Base-by-base conservation (phyloP, 2,797 vertebrate species). In the Sarcophilus harrisii region DNA sequence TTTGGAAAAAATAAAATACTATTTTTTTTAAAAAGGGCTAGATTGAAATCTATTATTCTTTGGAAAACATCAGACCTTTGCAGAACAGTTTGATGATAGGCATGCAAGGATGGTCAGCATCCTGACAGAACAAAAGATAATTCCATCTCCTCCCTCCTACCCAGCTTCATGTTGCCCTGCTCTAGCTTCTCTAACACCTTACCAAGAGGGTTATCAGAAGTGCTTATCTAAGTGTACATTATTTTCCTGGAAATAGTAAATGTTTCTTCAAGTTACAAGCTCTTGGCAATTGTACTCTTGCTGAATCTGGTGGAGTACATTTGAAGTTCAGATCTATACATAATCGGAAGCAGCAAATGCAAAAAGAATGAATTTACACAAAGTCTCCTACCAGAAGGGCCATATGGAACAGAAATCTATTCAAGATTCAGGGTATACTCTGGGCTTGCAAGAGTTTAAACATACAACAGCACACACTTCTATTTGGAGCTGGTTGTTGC, bases 131-230 rank as follows among this genome's bases (percentile, higher is more conserved):
- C 99, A 99, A 98, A 99, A 97, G 98, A 94, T 99, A 99, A 93
- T 32, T 95, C 98, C 27, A 55, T 99, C 4, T 96, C 98, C 21
- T 97, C 99, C 92, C 98, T 99, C 13, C 99, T 98, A 91, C 4
- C 1, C 98, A 99, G 57, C 95, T 99, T 5, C 99, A 99, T 0
- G 97, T 99, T 55, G 99, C 99, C 27, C 60, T 99, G 54, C 99
- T 99, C 98, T 99, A 99, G 99, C 8, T 94, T 98, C 0, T 99
- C 97, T 99, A 99, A 91, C 99, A 99, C 96, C 97, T 99, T 38
- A 99, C 99, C 90, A 99, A 99, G 98, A 99, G 99, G 97, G 94
- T 98, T 4, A 62, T 99, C 0, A 99, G 99, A 0, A 98, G 99
- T 98, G 98, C 98, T 0, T 99, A 99, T 0, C 99, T 99, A 98